Conservation (phyloP, 2,797 vertebrate species). For the Mormyrops attenuatus region DNA sequence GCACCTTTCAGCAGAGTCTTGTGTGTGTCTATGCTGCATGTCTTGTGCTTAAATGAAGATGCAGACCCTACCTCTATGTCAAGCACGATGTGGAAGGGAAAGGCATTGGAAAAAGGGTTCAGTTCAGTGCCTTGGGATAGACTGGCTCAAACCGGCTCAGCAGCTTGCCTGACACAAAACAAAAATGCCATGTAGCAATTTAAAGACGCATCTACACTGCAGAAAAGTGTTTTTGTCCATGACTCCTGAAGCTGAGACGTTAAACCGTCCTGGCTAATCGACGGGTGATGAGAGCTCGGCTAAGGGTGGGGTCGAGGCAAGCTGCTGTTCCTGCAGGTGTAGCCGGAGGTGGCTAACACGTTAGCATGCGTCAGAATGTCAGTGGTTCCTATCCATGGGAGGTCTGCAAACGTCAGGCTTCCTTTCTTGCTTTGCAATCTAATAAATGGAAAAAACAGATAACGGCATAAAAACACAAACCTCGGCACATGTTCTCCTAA, state of each 20-base stretch:
- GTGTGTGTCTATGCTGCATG: not conserved
- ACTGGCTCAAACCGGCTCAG: constrained; percentile 44
- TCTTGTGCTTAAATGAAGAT: not conserved
- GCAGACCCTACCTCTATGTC: constrained; percentile 55
- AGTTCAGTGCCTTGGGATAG: constrained; percentile 61
- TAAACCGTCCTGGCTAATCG: not conserved
- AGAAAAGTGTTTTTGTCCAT: not conserved
- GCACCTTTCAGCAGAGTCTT: not conserved
- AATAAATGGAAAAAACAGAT: too few relatives aligned
- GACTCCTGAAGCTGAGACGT: not conserved
- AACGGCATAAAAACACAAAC: too few relatives aligned
- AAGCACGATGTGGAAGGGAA: constrained; percentile 69
- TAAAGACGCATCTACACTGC: not conserved
- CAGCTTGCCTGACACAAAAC: constrained; percentile 40
- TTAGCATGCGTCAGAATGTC: too few relatives aligned
- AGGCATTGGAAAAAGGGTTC: constrained; percentile 60
- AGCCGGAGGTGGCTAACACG: too few relatives aligned
- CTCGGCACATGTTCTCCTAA: too few relatives aligned
- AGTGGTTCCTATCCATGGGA: too few relatives aligned
- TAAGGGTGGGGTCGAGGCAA: too few relatives aligned
- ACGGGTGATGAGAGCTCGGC: too few relatives aligned
- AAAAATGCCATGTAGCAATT: not conserved
- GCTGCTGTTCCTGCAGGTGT: too few relatives aligned
- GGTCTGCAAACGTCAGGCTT: too few relatives aligned
- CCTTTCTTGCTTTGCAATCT: too few relatives aligned